Base-by-base conservation (phyloP, 2,797 vertebrate genomes). In the Luscinia luscinia region DNA sequence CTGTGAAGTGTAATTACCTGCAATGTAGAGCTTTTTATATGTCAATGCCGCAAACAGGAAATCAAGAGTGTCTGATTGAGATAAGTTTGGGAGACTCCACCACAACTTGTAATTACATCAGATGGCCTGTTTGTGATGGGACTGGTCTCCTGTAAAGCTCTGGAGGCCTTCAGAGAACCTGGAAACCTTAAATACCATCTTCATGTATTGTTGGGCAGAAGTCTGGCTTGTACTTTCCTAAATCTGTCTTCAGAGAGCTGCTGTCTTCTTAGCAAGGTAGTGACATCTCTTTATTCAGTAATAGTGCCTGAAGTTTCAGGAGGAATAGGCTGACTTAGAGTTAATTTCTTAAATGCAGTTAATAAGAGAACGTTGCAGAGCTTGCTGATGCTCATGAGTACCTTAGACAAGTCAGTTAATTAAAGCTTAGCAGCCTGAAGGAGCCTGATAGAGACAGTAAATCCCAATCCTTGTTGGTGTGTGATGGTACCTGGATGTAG, bases 1-100 rank as follows among this genome's bases (percentile, higher is more conserved):
- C 77, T 93, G 89, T 89, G 91, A 91, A 93, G 89, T 93, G n/a
- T 94, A 95, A 96, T 97, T 96, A 94, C 66, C 83, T 89, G 91
- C 72, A 90, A 82, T 62, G 34, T 68, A 58, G 66, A 87, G 68
- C 92, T 93, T 94, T 96, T 94, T 95, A 90, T 96, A 95, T 96
- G 87, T 85, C 90, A 32, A 2, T 93, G 93, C 96, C 57, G 0
- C 93, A 84, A 94, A 94, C 94, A 96, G 95, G 94, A 96, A 96
- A 80, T 93, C 87, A 94, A 86, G 91, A 89, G 74, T 93, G 89
- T 95, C 89, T 95, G 94, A 93, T 61, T 36, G 94, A 91, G 94
- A 91, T 96, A 91, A 93, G 91, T 94, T 59, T 74, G 67, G 77
- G 52, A n/a, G 85, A 93, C 91, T 95, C 41, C 57, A 61, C 74